Evolutionary conservation across 2,888 invertebrate genomes (phyloP), one percentile per base, ranked within the genome.

Genomic region (Coelinius sp.): DNA sequence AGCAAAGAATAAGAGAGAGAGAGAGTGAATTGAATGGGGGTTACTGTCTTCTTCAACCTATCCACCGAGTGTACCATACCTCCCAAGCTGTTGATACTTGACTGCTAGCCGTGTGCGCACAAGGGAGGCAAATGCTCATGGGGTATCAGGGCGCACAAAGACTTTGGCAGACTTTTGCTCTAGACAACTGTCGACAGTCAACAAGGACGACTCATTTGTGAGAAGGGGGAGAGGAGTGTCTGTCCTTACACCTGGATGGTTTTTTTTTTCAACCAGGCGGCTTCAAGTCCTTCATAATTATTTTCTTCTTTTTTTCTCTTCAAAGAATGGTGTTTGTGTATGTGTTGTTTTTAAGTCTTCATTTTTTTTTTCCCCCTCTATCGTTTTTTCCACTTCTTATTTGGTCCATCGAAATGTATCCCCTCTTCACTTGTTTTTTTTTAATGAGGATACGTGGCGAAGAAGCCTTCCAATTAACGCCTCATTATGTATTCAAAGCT

Each of bases 1-100:
- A 59, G 20, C 27, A 35, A 17, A 20, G 14, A 35, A 35, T 22
- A 20, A 59, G 31, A 59, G 35, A 31, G 31, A 59, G 35, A 14
- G 56, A 24, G 53, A 56, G 53, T 31, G 31, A 31, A n/a, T 17
- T 35, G 2, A 10, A 59, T 59, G 59, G 59, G 59, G 59, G 1
- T 59, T 25, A 56, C 56, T 56, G 59, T 59, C 59, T 25, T 56
- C 56, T 59, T 59, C 31, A 59, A 31, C 31, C 35, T 49, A 49
- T 20, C 59, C 70, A 75, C 70, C 75, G 67, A 64, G 67, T 75
- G 77, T 75, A 79, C 81, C 82, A 80, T 78, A 83, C 83, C 82
- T 78, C 80, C 75, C 74, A 74, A 73, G 76, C 76, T 75, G 76
- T 66, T 71, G 68, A 71, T 71, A 74, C 74, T 74, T 74, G 74